A percentile compares a stretch with the other conserved stretches of the same genome.
These are phyloP conservation scores for Lagria hirta DNA, from an alignment of 2,888 invertebrate species.

Conservation along the genomic window DNA sequence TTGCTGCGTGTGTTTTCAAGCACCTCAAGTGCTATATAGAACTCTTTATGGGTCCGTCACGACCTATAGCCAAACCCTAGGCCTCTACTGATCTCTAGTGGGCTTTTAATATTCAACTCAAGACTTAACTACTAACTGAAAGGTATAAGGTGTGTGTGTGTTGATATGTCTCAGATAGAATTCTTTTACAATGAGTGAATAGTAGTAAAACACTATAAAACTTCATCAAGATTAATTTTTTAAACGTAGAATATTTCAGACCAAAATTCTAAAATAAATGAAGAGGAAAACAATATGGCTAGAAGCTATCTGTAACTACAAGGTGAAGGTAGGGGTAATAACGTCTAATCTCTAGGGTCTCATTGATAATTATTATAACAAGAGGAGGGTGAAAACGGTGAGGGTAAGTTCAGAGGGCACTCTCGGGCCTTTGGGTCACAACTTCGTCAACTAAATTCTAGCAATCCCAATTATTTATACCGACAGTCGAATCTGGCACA, in stretches of 20 bases:
- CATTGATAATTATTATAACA: slow-evolving; percentile 56
- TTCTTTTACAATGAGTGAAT: too few relatives aligned
- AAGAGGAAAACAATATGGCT: slow-evolving; percentile 14
- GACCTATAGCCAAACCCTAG: slow-evolving; percentile 13
- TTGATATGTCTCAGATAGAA: too few relatives aligned
- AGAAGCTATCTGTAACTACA: slow-evolving; percentile 18
- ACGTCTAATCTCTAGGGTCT: slow-evolving; percentile 50
- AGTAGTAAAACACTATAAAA: too few relatives aligned
- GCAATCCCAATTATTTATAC: slow-evolving; percentile 25
- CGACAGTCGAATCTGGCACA: slow-evolving; percentile 22
- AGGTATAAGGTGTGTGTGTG: slow-evolving; percentile 5
- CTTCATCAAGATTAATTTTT: slow-evolving; percentile 13
- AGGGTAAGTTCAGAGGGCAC: slow-evolving; percentile 49
- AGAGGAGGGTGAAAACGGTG: slow-evolving; percentile 43
- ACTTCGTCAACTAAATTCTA: slow-evolving; percentile 34
- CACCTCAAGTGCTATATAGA: slow-evolving; percentile 20
- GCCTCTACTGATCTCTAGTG: slow-evolving; percentile 13
- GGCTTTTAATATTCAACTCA: slow-evolving; percentile 12
- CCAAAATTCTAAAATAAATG: slow-evolving; percentile 1
- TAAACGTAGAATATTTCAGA: too few relatives aligned
- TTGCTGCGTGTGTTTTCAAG: slow-evolving; percentile 17
- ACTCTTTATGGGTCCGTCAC: slow-evolving; percentile 18
- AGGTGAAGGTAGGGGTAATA: slow-evolving; percentile 42
- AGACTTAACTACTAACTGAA: slow-evolving; percentile 5
- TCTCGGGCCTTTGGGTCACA: slow-evolving; percentile 48